Evolutionary conservation across 2,888 invertebrate genomes (phyloP).

Genomic region (Acanthosepion esculentum): DNA sequence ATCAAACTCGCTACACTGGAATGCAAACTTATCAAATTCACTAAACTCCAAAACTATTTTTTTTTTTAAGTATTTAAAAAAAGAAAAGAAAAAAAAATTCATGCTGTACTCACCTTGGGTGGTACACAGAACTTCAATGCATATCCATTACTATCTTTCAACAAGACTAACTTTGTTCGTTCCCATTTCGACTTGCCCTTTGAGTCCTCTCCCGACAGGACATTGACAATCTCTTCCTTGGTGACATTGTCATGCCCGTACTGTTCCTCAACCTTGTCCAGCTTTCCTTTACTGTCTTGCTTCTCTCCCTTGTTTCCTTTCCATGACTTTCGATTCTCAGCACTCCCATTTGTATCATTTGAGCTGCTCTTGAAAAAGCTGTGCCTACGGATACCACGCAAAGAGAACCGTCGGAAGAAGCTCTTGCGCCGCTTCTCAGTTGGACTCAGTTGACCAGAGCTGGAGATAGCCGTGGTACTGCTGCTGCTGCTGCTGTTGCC

Average conservation of each 20-base stretch:
- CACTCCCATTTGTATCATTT: conserved; percentile 84
- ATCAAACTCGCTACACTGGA: too few species aligned
- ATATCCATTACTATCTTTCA: conserved; percentile 92
- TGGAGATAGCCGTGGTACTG: conserved; percentile 49
- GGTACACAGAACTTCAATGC: conserved; percentile 97
- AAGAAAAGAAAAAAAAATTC: too few species aligned
- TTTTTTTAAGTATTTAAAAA: not conserved
- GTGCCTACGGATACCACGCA: conserved; percentile 84
- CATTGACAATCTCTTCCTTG: conserved; percentile 94
- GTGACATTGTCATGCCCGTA: conserved; percentile 58
- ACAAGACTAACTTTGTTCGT: conserved; percentile 90
- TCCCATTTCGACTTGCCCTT: conserved; percentile 91
- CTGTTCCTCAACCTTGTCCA: conserved; percentile 56
- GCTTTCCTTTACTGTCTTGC: conserved; percentile 59
- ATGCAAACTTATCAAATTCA: not conserved
- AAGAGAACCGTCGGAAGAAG: conserved; percentile 84
- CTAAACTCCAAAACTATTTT: not conserved
- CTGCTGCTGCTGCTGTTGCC: conserved; percentile 43
- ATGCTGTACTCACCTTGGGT: conserved; percentile 80
- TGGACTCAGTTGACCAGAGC: conserved; percentile 53
- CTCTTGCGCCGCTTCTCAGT: conserved; percentile 79
- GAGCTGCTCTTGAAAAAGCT: conserved; percentile 90
- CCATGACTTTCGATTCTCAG: conserved; percentile 57
- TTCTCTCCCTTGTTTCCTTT: conserved; percentile 58
- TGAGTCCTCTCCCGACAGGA: conserved; percentile 89